Evolutionary conservation across 1,140 invertebrate species (phyloP).

Genomic region (Cataglyphis hispanica): DNA sequence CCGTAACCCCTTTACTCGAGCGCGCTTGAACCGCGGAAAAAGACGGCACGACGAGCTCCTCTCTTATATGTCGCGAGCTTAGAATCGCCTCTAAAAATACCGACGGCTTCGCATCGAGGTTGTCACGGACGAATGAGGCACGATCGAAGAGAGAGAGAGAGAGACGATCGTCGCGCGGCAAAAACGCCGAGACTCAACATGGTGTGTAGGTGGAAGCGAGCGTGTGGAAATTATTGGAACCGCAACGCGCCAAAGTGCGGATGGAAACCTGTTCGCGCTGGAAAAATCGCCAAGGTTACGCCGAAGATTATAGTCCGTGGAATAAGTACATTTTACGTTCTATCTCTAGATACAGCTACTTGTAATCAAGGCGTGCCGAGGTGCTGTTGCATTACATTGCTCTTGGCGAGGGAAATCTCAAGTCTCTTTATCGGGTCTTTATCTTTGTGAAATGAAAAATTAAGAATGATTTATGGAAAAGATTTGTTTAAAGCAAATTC

Average conservation of each 20-base stretch:
- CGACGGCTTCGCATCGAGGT: conserved; percentile 61
- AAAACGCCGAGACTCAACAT: conserved; percentile 44
- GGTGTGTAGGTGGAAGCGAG: neutral
- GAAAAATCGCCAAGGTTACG: conserved; percentile 30
- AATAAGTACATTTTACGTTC: neutral
- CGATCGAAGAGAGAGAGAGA: conserved; percentile 50
- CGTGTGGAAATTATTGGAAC: conserved; percentile 39
- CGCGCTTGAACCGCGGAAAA: conserved; percentile 6
- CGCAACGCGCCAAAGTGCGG: neutral
- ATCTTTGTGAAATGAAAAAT: neutral
- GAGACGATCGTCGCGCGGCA: conserved; percentile 2
- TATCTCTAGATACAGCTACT: neutral
- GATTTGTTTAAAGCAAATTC: neutral
- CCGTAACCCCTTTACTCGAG: conserved; percentile 53
- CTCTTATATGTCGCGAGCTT: conserved; percentile 42
- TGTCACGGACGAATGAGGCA: conserved; percentile 57
- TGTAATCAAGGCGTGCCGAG: neutral
- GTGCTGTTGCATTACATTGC: neutral
- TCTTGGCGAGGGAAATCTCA: neutral
- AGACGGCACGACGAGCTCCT: conserved; percentile 44
- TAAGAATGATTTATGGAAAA: neutral
- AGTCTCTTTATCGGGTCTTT: too few species aligned
- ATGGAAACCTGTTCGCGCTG: neutral
- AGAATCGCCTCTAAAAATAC: conserved; percentile 66
- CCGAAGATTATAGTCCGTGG: neutral